Evolutionary conservation across 2,888 invertebrate genomes (phyloP), one percentile per base, ranked within the genome.

Genomic region (Heteropelma amictum): DNA sequence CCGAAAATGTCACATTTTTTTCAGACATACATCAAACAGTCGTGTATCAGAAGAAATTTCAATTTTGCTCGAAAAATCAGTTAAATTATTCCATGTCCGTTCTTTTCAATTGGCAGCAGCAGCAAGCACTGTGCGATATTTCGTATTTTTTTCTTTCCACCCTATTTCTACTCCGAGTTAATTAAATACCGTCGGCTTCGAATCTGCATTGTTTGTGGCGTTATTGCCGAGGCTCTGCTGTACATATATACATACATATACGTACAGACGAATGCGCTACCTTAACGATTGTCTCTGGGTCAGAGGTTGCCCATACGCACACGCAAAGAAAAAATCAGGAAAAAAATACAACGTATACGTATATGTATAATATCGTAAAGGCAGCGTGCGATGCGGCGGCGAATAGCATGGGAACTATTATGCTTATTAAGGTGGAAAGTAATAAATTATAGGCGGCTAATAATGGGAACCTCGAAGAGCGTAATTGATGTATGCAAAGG

Each of bases 351-450:
- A n/a, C n/a, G n/a, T n/a, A n/a, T n/a, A n/a, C n/a, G n/a, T 3
- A 28, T 35, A 38, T 30, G 60, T 61, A 33, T 17, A 65, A 67
- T 49, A 64, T 77, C 71, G 77, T 71, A 71, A 74, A 70, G 65
- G 67, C 23, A 73, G 47, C 56, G 54, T 65, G 65, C 64, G 69
- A 45, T 74, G 77, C 80, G 82, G 10, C 81, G 81, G 77, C 78
- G 84, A 83, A 85, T 81, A 81, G 82, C 84, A 85, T 87, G 86
- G 84, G 86, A 88, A 88, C 84, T 86, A 87, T 88, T 88, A 87
- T 86, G 87, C 87, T 88, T 88, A 88, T 88, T 88, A 88, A 88
- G 85, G 84, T 85, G 84, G 87, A 87, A 88, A 88, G 88, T 87
- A 87, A 88, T 88, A 88, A 87, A 88, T 88, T 88, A 88, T 85